Evolutionary conservation across 2,888 invertebrate species (phyloP).

Genomic region (Celastrina argiolus): DNA sequence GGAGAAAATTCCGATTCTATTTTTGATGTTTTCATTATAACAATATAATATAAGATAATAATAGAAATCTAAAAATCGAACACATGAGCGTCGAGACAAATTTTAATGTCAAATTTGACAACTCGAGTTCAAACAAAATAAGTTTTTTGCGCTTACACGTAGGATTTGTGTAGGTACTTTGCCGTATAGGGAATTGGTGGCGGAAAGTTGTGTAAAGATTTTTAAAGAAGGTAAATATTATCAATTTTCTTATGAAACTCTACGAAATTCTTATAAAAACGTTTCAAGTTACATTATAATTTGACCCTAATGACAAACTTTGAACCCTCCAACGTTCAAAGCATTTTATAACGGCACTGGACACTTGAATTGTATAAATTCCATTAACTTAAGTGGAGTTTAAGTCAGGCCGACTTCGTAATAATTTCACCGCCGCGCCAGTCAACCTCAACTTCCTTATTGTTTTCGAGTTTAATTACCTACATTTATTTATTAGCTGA

Average conservation of each 20-base stretch:
- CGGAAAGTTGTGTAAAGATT: too few species aligned
- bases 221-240: too few species aligned
- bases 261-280: background rate
- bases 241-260: background rate
- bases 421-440: constrained; percentile 8
- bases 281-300: background rate
- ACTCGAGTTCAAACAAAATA: too few species aligned
- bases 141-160: too few species aligned
- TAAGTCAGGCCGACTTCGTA: background rate
- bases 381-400: constrained; percentile 24
- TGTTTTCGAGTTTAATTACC: constrained; percentile 29
- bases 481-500: constrained; percentile 9
- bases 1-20: too few species aligned
- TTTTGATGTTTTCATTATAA: too few species aligned
- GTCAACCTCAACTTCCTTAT: constrained; percentile 19
- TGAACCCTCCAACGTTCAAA: constrained; percentile 19
- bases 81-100: too few species aligned
- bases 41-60: too few species aligned
- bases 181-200: too few species aligned
- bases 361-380: constrained; percentile 25
- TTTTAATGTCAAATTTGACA: too few species aligned
- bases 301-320: constrained; percentile 7
- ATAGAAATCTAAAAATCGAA: too few species aligned
- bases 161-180: too few species aligned
- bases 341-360: constrained; percentile 24